Evolutionary conservation across 1,140 invertebrate species (phyloP), one percentile per base, ranked within the genome.

Genomic region (Apis cerana): DNA sequence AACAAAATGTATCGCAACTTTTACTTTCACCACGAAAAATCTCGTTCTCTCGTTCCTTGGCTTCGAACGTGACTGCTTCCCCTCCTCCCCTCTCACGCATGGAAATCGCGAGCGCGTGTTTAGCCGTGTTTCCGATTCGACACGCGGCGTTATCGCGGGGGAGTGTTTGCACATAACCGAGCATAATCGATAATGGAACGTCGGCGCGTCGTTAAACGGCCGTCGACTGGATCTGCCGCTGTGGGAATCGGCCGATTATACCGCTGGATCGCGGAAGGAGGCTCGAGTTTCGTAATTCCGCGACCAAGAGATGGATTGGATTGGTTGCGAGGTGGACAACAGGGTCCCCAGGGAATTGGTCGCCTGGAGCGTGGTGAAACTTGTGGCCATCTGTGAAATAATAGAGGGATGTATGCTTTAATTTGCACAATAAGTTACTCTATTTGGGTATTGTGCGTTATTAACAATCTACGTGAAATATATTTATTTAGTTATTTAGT

Each of bases 121-220:
- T 62, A 78, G 23, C 62, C 58, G 43, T 64, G 48, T 15, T 52
- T 74, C 17, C 17, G 5, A 19, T 52, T 58, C 54, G 15, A 23
- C 43, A 33, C 75, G 33, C 43, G 43, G 59, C 64, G 77, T 75
- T 79, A 75, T 70, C 68, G 64, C 67, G 74, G 69, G 50, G 80
- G 71, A 59, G 74, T 70, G n/a, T 62, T 72, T 74, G 68, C 56
- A 52, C 65, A 71, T 70, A 59, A 56, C 43, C 85, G 85, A 78
- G 58, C 71, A 69, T 82, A 85, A 86, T 86, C 84, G 84, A 85
- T 85, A 86, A 82, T 82, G 19, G 61, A 59, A 81, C 71, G 58
- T 59, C 71, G 21, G n/a, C n/a, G 43, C 13, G 17, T 56, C 79
- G 79, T 48, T 75, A 43, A 75, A 74, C 61, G 78, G 23, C 33